Base-by-base conservation (phyloP, 2,113 vertebrate species). In the Herpetotheres cachinnans region DNA sequence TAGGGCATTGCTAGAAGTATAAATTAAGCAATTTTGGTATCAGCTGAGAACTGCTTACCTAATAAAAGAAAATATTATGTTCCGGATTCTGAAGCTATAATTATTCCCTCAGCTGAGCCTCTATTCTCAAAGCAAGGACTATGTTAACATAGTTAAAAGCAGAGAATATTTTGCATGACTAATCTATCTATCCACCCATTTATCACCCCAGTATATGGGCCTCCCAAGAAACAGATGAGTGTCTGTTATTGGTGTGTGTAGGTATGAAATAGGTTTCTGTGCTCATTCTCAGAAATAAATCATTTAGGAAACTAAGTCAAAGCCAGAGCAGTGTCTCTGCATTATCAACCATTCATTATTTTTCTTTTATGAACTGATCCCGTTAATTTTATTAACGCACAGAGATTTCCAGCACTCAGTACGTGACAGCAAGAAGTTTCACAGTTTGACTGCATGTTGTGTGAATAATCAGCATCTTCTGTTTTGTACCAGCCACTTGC, bases 91-190 rank as follows among this genome's bases (percentile, higher is more conserved):
- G 79, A 89, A 91, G 94, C 84, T 91, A 25, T 96, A 96, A 97
- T 96, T 97, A 97, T 88, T 93, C 95, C 93, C 96, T 95, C 84
- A 85, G 94, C 82, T 94, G 62, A 97, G 74, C 54, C 83, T 77
- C 93, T 93, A 70, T 44, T 94, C 94, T 96, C 95, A 69, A 90
- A 93, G 96, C 89, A 94, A 95, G 56, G 55, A 54, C 78, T 73
- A 44, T 25, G 90, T 91, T 95, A 95, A 84, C 65, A 72, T 11
- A 97, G 95, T 70, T 89, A 93, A 93, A 88, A 91, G 76, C 71
- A 87, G 67, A 82, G 84, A 91, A 21, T 69, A 88, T 74, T 97
- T 81, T 91, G 81, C 91, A 91, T 80, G 81, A 95, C 81, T 88
- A 93, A 93, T 82, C 72, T 82, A 56, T 69, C 81, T 69, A 54